A percentile compares a stretch with the other conserved stretches of the same genome.
Conservation (phyloP, 2,888 invertebrate species). For the Sericinus montela region DNA sequence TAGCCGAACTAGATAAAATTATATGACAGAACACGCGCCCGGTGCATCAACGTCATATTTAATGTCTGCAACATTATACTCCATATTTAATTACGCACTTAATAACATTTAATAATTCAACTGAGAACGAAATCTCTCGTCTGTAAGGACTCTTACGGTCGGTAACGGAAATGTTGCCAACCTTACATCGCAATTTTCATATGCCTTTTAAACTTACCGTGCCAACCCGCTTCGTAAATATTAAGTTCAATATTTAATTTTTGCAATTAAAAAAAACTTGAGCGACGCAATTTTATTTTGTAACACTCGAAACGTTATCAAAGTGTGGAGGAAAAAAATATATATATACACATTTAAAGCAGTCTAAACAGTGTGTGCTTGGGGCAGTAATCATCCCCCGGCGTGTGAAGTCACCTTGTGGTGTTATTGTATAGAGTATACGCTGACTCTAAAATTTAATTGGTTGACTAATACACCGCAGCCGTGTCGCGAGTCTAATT, state of each 20-base stretch:
- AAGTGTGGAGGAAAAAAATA: constrained; percentile 40
- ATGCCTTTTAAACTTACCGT: constrained; percentile 70
- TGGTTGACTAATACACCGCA: constrained; percentile 72
- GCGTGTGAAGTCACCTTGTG: constrained; percentile 48
- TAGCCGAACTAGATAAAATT: constrained; percentile 8
- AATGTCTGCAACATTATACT: constrained; percentile 20
- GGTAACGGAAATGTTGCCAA: constrained; percentile 64
- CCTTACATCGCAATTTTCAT: constrained; percentile 75
- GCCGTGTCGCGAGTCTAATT: constrained; percentile 63
- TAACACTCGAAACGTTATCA: constrained; percentile 43
- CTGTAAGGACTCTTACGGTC: constrained; percentile 62
- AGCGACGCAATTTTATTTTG: constrained; percentile 42
- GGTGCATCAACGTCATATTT: constrained; percentile 13
- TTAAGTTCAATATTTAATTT: constrained; percentile 59
- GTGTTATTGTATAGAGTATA: constrained; percentile 58
- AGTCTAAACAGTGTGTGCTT: constrained; percentile 35
- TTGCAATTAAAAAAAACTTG: constrained; percentile 52
- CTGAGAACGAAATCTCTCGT: constrained; percentile 65
- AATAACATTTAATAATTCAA: constrained; percentile 41
- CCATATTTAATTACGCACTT: constrained; percentile 20
- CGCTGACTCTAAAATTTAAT: constrained; percentile 68
- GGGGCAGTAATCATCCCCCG: constrained; percentile 36
- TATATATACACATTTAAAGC: too few relatives aligned
- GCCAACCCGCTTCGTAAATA: constrained; percentile 51
- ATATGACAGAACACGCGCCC: not conserved